Base-by-base conservation (phyloP, 2,888 invertebrate genomes). In the Elmis aenea region DNA sequence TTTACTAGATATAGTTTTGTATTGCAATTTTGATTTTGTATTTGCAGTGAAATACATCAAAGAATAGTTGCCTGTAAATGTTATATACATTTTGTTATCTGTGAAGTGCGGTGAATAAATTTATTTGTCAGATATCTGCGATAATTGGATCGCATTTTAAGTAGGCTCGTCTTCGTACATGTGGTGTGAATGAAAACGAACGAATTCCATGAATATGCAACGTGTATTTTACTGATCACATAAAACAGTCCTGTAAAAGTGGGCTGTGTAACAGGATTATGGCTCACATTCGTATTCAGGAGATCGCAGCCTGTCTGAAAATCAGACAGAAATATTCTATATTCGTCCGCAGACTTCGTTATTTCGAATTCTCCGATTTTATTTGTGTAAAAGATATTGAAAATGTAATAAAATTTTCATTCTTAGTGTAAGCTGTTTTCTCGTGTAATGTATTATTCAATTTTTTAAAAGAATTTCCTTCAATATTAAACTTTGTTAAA, bases 151-250 rank as follows among this genome's bases (percentile, higher is more conserved):
- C 50, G 51, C 50, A 54, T 54, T 54, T 54, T 55, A 54, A 52
- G 49, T 44, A 51, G 44, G 26, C 33, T 43, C 44, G 33, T 44
- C 37, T n/a, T 36, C 44, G 44, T 39, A 31, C 39, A 39, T 44
- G 36, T 35, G 38, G 34, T 40, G 48, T 43, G 41, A 50, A 48
- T 49, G 52, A 54, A 36, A 38, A 45, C 54, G 52, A 54, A 51
- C 48, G 40, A 45, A 43, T n/a, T 48, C 57, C 56, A 58, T 58
- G 58, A 58, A 58, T 58, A 58, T 58, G 57, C 58, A 57, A 55
- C 54, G 55, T 57, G 57, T 57, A 58, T 58, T 57, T 57, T 57
- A 51, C 52, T 55, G 58, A 57, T 57, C 56, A 54, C 51, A 57
- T 58, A 57, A 58, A 58, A 58, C 57, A 57, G 51, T 52, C 36